Conservation (phyloP, 2,113 vertebrate genomes). For the Colistium nudipinnis region DNA sequence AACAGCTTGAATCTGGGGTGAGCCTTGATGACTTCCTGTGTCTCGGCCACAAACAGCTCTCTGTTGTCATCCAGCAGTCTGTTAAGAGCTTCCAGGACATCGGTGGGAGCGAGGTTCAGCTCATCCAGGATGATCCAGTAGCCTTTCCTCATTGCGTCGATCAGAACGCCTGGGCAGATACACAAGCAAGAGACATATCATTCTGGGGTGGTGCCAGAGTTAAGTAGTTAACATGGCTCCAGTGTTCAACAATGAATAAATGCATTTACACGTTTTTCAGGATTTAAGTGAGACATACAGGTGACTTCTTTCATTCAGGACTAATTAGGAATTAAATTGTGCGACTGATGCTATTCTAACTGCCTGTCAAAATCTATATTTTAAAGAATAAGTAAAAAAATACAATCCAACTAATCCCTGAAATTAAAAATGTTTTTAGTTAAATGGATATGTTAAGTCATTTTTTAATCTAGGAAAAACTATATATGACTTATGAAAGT, state of each 20-base stretch:
- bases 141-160: slow-evolving; percentile 96
- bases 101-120: slow-evolving; percentile 95
- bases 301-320: not conserved
- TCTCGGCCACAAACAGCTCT: slow-evolving; percentile 94
- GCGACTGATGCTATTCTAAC: not conserved
- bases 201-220: not conserved
- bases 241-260: not conserved
- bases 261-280: not conserved
- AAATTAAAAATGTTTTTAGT: too few relatives aligned
- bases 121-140: slow-evolving; percentile 98
- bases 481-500: too few relatives aligned
- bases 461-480: too few relatives aligned
- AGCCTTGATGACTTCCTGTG: slow-evolving; percentile 95
- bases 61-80: slow-evolving; percentile 95
- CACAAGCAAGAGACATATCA: not conserved
- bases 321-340: not conserved
- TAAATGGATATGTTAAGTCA: too few relatives aligned
- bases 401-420: too few relatives aligned
- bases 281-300: not conserved
- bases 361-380: not conserved
- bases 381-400: too few relatives aligned
- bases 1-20: slow-evolving; percentile 97
- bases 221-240: not conserved
- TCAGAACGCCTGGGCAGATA: slow-evolving; percentile 86
- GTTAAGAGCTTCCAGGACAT: slow-evolving; percentile 97